Evolutionary conservation across 2,888 invertebrate genomes (phyloP).

Genomic region (Agrochola macilenta): DNA sequence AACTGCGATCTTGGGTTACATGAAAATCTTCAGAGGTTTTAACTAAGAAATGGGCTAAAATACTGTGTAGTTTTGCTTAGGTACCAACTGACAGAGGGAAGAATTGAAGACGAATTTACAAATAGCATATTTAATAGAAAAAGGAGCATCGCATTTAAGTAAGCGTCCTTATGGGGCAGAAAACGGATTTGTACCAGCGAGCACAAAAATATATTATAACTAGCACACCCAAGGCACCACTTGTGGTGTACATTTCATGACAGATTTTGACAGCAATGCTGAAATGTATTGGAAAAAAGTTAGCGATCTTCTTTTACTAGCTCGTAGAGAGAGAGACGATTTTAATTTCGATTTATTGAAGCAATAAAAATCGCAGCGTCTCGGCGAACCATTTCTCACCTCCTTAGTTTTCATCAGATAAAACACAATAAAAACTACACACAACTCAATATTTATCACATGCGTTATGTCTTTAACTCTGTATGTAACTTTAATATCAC

Average conservation of each 20-base stretch:
- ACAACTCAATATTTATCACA: neutral
- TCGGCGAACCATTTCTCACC: neutral
- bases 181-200: neutral
- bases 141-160: neutral
- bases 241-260: neutral
- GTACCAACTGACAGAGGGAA: neutral
- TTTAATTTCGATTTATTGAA: neutral
- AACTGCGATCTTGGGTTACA: neutral
- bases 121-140: neutral
- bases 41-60: neutral
- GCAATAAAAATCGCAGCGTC: neutral
- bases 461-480: neutral
- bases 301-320: neutral
- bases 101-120: neutral
- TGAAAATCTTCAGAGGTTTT: neutral
- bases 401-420: neutral
- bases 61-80: neutral
- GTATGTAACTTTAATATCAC: neutral
- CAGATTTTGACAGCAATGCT: neutral
- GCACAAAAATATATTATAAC: neutral
- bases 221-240: neutral
- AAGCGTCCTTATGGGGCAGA: neutral
- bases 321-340: neutral
- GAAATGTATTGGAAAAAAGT: neutral
- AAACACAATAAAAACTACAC: too few relatives aligned